Conservation (phyloP, 2,797 vertebrate species). For the Centroberyx gerrardi region DNA sequence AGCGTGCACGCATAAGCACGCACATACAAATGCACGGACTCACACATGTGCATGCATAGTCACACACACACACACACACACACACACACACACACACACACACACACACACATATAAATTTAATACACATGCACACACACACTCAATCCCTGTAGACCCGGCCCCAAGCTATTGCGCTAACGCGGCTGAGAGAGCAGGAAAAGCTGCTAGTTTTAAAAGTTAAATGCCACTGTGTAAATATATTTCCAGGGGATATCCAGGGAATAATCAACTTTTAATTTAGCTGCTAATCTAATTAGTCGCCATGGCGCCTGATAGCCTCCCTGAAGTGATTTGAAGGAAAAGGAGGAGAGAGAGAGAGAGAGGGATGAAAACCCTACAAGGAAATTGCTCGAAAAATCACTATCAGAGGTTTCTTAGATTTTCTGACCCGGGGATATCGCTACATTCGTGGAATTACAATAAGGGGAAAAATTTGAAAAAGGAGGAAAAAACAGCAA, state of each 20-base stretch:
- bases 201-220: constrained; percentile 80
- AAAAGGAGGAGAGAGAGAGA: constrained; percentile 14
- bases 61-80: constrained; percentile 5
- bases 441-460: constrained; percentile 65
- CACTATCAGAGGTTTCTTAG: constrained; percentile 50
- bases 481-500: constrained; percentile 14
- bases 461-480: constrained; percentile 56
- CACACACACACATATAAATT: neutral
- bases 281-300: constrained; percentile 84
- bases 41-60: neutral
- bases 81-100: neutral
- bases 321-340: constrained; percentile 71
- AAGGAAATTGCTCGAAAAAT: constrained; percentile 64
- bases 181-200: constrained; percentile 54
- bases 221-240: constrained; percentile 82
- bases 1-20: neutral
- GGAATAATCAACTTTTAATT: constrained; percentile 89
- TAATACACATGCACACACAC: neutral
- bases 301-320: constrained; percentile 41
- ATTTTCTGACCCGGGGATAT: constrained; percentile 62
- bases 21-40: constrained; percentile 2
- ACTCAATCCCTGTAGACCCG: constrained; percentile 61
- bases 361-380: constrained; percentile 43
- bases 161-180: constrained; percentile 62
- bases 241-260: constrained; percentile 70